phyloP scores from a whole-genome alignment of 2,797 vertebrate species.

The Dromococcyx pavoninus region DNA sequence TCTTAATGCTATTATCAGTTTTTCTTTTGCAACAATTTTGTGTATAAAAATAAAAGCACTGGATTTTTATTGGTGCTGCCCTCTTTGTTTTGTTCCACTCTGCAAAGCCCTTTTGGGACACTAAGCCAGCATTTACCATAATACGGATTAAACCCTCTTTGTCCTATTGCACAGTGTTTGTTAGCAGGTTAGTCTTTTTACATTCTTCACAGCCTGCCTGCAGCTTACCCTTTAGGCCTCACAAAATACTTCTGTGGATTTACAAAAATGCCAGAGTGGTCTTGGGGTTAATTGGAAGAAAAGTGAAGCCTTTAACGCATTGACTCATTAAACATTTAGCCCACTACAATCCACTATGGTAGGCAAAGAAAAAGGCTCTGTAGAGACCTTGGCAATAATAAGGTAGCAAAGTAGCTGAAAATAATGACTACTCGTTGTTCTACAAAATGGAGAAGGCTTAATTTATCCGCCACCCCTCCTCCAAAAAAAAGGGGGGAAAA shows the following conservation, averaged over 20 bases:
- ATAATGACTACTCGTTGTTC: slow-evolving; percentile 72
- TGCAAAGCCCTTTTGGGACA: slow-evolving; percentile 88
- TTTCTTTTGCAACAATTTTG: slow-evolving; percentile 86
- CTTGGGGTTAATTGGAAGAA: slow-evolving; percentile 95
- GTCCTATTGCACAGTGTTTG: slow-evolving; percentile 86
- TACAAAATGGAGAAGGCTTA: slow-evolving; percentile 75
- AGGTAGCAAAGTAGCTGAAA: slow-evolving; percentile 73
- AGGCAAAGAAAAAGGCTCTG: slow-evolving; percentile 75
- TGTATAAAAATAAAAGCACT: slow-evolving; percentile 85
- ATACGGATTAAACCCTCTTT: slow-evolving; percentile 96
- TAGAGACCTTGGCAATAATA: slow-evolving; percentile 76
- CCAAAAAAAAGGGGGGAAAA: neutral
- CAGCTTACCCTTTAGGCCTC: slow-evolving; percentile 90
- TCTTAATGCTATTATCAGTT: slow-evolving; percentile 84
- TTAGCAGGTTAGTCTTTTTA: slow-evolving; percentile 98
- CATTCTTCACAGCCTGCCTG: slow-evolving; percentile 85
- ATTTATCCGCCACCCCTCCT: slow-evolving; percentile 34
- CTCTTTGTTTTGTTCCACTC: slow-evolving; percentile 82
- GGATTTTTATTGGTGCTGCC: slow-evolving; percentile 83
- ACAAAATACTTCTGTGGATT: slow-evolving; percentile 94
- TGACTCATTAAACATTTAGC: slow-evolving; percentile 94
- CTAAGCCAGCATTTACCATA: slow-evolving; percentile 96
- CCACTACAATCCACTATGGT: slow-evolving; percentile 79
- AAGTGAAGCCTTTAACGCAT: slow-evolving; percentile 90
- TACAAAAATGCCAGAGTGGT: slow-evolving; percentile 92